phyloP scores from a whole-genome alignment of 2,113 vertebrate species.

The Protomyctophum bolini region DNA sequence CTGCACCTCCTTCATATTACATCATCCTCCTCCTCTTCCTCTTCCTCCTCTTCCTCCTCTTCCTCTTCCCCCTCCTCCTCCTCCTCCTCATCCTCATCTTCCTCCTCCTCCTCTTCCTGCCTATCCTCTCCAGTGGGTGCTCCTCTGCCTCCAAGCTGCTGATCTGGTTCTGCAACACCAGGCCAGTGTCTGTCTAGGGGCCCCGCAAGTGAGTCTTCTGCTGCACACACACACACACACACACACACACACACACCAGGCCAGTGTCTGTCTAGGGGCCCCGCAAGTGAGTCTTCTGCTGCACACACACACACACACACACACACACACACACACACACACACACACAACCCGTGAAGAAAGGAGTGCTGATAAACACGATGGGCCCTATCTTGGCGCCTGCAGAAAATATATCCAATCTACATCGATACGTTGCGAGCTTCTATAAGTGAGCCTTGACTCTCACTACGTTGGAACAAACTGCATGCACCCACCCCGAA shows the following conservation, averaged over 20 bases:
- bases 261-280: too few species aligned
- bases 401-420: too few species aligned
- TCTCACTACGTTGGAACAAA: too few species aligned
- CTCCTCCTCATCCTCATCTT: constrained; percentile 64
- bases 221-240: not conserved
- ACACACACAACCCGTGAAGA: too few species aligned
- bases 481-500: too few species aligned
- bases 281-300: too few species aligned
- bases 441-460: too few species aligned
- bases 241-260: not conserved
- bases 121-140: constrained; percentile 83
- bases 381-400: too few species aligned
- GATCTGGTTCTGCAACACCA: constrained; percentile 94
- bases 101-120: constrained; percentile 60
- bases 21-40: constrained; percentile 17
- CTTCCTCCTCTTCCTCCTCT: constrained; percentile 18
- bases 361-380: too few species aligned
- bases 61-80: constrained; percentile 6
- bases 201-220: constrained; percentile 77
- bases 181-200: constrained; percentile 90
- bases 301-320: too few species aligned
- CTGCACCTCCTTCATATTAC: too few species aligned
- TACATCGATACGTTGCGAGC: too few species aligned
- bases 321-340: not conserved
- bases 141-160: constrained; percentile 93